phyloP scores from a whole-genome alignment of 2,888 invertebrate species.

The Melinaea marsaeus region DNA sequence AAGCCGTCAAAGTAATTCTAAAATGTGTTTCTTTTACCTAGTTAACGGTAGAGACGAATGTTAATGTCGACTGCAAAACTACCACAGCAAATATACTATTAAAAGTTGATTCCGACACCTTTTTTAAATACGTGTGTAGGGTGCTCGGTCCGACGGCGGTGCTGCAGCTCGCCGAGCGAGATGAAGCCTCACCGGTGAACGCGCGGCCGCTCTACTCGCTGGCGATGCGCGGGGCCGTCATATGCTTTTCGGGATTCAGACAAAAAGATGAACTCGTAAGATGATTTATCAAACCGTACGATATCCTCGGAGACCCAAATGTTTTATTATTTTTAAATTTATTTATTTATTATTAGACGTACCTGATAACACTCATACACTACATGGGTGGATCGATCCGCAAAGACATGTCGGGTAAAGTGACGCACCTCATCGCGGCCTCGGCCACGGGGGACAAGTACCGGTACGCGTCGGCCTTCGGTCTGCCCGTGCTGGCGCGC shows the following conservation, averaged over 20 bases:
- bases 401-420: conserved; percentile 91
- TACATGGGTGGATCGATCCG: conserved; percentile 98
- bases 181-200: conserved; percentile 84
- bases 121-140: conserved; percentile 54
- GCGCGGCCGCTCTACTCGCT: conserved; percentile 90
- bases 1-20: too few species aligned
- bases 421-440: conserved; percentile 96
- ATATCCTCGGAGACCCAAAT: neutral
- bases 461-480: conserved; percentile 93
- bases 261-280: conserved; percentile 93
- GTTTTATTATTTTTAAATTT: neutral
- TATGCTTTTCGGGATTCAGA: conserved; percentile 95
- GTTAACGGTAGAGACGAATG: neutral
- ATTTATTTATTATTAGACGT: conserved; percentile 78
- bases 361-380: conserved; percentile 92
- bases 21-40: too few species aligned
- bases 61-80: neutral
- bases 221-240: conserved; percentile 91
- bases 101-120: too few species aligned
- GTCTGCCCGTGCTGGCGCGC: conserved; percentile 91
- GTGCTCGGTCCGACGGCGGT: conserved; percentile 90
- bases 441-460: conserved; percentile 95
- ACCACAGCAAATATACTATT: neutral
- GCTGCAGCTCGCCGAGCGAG: conserved; percentile 84
- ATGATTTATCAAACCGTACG: neutral